Base-by-base conservation (phyloP, 2,888 invertebrate genomes). In the Perithous albicinctus region DNA sequence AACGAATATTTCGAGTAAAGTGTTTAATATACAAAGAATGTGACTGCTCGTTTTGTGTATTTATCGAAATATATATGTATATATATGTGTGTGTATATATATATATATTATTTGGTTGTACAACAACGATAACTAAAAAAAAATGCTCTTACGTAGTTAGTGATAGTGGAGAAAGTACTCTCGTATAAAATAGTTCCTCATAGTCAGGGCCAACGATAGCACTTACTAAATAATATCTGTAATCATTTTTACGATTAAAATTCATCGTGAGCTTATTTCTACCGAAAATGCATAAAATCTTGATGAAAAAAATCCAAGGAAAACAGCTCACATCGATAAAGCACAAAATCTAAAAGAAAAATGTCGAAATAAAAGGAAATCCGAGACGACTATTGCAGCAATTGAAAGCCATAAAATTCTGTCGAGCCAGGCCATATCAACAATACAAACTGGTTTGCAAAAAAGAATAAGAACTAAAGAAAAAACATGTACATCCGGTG, bases 321-420 rank as follows among this genome's bases (percentile, higher is more conserved):
- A 64, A 77, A 70, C 20, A 73, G 72, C 66, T 72, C 41, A 74
- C 67, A 64, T 69, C 43, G 78, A 77, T 82, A 85, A 84, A 85
- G 84, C 85, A 84, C 82, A 82, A 80, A 83, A 85, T 85, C 84
- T 80, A 79, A 85, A 84, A 78, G 32, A 69, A 54, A 70, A 76
- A 72, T 61, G 76, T 56, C 26, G 56, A 46, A 78, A 63, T 63
- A 61, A 74, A 67, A 80, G 18, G 38, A 78, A 74, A 76, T 77
- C 66, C 72, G 51, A 84, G 78, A 78, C 61, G 73, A 78, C 66
- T 78, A 64, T 72, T 61, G n/a, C 51, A 56, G 5, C 18, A 63
- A 26, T 74, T 10, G 26, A 63, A 67, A 35, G 32, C 18, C 41
- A 43, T 64, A 43, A n/a, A 56, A 64, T 63, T 76, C 66, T 15